phyloP scores from a whole-genome alignment of 2,113 vertebrate species.

The Microcebus lehilahytsara region DNA sequence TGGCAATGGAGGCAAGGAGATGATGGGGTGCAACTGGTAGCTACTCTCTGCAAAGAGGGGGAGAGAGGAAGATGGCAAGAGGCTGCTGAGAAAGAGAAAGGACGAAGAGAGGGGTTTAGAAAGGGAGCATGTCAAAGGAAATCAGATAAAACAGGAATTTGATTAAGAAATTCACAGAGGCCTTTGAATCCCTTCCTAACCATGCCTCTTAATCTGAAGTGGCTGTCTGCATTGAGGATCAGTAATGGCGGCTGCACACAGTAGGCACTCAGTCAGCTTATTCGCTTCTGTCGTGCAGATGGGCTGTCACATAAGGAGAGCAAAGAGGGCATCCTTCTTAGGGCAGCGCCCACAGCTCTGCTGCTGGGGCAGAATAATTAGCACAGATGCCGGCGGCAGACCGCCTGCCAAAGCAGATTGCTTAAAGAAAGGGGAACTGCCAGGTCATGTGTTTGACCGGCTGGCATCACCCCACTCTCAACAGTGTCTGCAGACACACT shows the following conservation, averaged over 20 bases:
- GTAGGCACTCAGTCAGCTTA: neutral
- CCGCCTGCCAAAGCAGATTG: neutral
- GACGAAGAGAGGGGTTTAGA: neutral
- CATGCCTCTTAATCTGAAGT: rapidly evolving
- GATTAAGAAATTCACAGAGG: neutral
- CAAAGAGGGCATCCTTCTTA: neutral
- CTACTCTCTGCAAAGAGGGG: neutral
- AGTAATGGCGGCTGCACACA: neutral
- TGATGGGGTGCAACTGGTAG: too few relatives aligned
- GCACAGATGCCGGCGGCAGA: neutral
- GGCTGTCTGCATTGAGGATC: neutral
- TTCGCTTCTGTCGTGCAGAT: neutral
- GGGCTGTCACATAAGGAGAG: neutral
- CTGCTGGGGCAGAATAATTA: neutral
- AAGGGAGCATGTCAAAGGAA: neutral
- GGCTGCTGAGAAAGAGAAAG: neutral
- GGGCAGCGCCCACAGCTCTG: neutral
- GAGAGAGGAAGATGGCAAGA: neutral
- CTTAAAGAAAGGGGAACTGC: neutral
- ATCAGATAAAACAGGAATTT: neutral
- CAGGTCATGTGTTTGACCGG: neutral
- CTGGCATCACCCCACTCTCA: neutral
- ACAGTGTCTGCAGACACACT: neutral
- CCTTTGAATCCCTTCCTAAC: neutral
- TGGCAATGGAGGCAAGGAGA: neutral